phyloP scores from a whole-genome alignment of 2,797 vertebrate genomes.

The Chaenodraco wilsoni region DNA sequence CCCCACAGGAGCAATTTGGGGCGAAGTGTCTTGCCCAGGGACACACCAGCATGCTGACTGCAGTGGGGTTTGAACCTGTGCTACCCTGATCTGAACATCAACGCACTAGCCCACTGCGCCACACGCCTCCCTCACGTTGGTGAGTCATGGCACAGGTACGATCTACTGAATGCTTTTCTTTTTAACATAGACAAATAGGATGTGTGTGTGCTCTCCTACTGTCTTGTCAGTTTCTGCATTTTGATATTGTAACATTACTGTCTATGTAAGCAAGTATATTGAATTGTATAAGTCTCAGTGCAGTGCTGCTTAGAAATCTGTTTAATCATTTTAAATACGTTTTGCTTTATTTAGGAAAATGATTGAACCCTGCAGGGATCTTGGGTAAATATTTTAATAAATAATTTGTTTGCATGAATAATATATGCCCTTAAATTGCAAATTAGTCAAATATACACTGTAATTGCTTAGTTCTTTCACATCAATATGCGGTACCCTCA shows the following conservation, averaged over 20 bases:
- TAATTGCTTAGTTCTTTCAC: conserved; percentile 7
- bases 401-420: conserved; percentile 10
- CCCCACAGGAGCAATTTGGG: no score
- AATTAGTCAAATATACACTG: conserved; percentile 4
- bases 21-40: no score
- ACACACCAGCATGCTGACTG: no score
- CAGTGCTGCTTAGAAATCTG: neutral
- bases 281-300: neutral
- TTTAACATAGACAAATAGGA: neutral
- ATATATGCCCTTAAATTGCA: conserved; percentile 7
- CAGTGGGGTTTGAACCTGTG: no score
- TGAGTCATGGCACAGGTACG: conserved; percentile 16
- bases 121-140: neutral
- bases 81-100: no score
- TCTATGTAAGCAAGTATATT: neutral
- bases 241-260: conserved; percentile 15
- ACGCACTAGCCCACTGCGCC: no score
- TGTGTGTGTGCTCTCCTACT: neutral
- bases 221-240: conserved; percentile 2
- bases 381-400: conserved; percentile 16
- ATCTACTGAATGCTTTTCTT: conserved; percentile 21
- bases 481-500: neutral
- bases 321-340: conserved; percentile 9
- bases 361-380: conserved; percentile 1
- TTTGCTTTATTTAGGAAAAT: neutral